These are phyloP conservation scores for Macaria liturata DNA, from an alignment of 2,888 invertebrate species.

Conservation along the genomic window DNA sequence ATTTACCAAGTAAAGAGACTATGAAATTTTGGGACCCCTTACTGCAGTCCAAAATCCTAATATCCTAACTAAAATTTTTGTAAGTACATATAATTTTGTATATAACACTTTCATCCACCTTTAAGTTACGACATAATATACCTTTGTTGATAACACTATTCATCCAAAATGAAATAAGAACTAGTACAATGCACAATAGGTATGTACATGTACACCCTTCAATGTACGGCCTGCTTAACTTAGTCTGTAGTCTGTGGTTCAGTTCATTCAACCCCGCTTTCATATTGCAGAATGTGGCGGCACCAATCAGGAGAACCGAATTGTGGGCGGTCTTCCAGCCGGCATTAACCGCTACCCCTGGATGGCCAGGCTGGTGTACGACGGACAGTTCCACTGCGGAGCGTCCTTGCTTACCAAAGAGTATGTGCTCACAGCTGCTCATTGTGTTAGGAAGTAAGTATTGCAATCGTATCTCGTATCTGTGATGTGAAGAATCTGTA, in stretches of 20 bases:
- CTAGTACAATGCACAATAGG: no score
- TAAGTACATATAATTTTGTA: no score
- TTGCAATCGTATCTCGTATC: slow-evolving; percentile 14
- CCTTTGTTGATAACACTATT: no score
- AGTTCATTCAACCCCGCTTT: slow-evolving; percentile 49
- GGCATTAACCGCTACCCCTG: slow-evolving; percentile 93
- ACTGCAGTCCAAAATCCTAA: no score
- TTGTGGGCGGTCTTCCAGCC: slow-evolving; percentile 92
- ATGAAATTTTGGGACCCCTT: no score
- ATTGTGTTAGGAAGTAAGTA: slow-evolving; percentile 90
- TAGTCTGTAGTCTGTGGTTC: not conserved
- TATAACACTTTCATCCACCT: no score
- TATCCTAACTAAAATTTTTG: no score
- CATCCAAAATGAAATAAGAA: no score
- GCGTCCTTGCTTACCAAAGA: slow-evolving; percentile 92
- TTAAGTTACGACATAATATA: no score
- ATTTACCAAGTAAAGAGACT: no score
- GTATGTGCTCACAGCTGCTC: slow-evolving; percentile 94
- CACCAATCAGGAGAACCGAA: slow-evolving; percentile 92
- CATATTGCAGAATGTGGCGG: slow-evolving; percentile 88
- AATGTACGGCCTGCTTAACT: not conserved
- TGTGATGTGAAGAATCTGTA: no score
- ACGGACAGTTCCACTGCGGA: slow-evolving; percentile 95
- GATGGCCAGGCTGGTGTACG: slow-evolving; percentile 93
- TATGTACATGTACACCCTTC: not conserved